Evolutionary conservation across 2,113 vertebrate genomes (phyloP).

Genomic region (Pituophis catenifer): DNA sequence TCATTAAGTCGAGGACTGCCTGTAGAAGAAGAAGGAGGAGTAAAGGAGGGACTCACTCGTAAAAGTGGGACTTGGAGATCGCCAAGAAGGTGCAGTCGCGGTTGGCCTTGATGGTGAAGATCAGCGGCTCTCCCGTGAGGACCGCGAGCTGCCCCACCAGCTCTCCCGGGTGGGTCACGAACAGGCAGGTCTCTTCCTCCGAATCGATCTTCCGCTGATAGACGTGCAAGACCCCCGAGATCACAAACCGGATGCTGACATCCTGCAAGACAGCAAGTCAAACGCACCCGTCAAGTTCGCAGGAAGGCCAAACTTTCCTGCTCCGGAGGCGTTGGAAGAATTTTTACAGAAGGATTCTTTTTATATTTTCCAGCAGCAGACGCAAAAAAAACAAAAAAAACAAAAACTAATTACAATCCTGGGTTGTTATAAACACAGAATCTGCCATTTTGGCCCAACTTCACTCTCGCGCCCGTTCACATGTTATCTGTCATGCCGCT

Average conservation of each 20-base stretch:
- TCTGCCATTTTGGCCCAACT: too few species aligned
- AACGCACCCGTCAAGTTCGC: too few species aligned
- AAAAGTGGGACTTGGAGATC: slow-evolving; percentile 93
- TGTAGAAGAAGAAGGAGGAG: background rate
- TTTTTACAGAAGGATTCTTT: too few species aligned
- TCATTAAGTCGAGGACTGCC: background rate
- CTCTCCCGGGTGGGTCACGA: slow-evolving; percentile 88
- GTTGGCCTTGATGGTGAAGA: slow-evolving; percentile 89
- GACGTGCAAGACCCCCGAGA: slow-evolving; percentile 87
- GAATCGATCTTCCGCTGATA: slow-evolving; percentile 90
- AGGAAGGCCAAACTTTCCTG: too few species aligned
- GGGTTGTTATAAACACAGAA: too few species aligned
- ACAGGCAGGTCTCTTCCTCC: slow-evolving; percentile 86
- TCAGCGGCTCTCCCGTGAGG: slow-evolving; percentile 91
- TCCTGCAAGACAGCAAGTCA: slow-evolving; percentile 70
- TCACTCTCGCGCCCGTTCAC: too few species aligned
- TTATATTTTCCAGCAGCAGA: too few species aligned
- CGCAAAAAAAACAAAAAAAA: too few species aligned
- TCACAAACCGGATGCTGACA: slow-evolving; percentile 86
- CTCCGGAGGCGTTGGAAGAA: too few species aligned
- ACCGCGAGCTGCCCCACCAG: slow-evolving; percentile 91
- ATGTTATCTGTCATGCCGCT: too few species aligned
- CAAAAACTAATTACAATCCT: too few species aligned
- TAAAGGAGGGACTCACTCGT: slow-evolving; percentile 79
- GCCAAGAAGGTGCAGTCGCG: slow-evolving; percentile 89